Evolutionary conservation across 2,888 invertebrate genomes (phyloP), one percentile per base, ranked within the genome.

Genomic region (Spodoptera exigua): DNA sequence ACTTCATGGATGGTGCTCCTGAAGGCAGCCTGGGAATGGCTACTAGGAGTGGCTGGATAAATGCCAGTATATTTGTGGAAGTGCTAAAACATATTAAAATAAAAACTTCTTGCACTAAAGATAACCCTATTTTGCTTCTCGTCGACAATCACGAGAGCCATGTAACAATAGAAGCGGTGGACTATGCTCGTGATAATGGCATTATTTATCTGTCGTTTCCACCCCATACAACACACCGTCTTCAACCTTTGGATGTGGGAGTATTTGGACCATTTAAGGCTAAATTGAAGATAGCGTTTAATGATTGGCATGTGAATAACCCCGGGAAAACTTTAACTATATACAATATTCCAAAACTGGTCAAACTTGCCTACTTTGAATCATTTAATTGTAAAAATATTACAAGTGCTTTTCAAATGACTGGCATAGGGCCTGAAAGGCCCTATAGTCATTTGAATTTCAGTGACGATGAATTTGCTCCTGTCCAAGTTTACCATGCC

Each of bases 201-300:
- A 55, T 55, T 1, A 16, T 58, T 45, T 52, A 51, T 4, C 32
- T 52, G 0, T 59, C 35, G 5, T 59, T 59, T n/a, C 53, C 52
- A 52, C 46, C 61, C 0, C 56, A 61, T 10, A 55, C 61, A 40
- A 46, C 61, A 1, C 55, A 55, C 14, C 51, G 55, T 12, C 61
- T 49, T 13, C 54, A 49, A 12, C 60, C 52, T 3, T 53, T 53
- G 21, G 53, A 53, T 14, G 55, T 55, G 3, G 46, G 53, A 0
- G 37, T 59, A 48, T 59, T 53, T 59, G 53, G 47, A 35, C 52
- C 58, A 45, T 58, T 51, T 1, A 52, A 58, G 5, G 45, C 58
- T 0, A 52, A 51, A 46, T 17, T 58, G 27, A 58, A 58, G 3
- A 5, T 21, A 0, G 52, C 58, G 1, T 59, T 59, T 41, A 52